Conservation (phyloP, 2,797 vertebrate genomes). For the Antrozous pallidus region DNA sequence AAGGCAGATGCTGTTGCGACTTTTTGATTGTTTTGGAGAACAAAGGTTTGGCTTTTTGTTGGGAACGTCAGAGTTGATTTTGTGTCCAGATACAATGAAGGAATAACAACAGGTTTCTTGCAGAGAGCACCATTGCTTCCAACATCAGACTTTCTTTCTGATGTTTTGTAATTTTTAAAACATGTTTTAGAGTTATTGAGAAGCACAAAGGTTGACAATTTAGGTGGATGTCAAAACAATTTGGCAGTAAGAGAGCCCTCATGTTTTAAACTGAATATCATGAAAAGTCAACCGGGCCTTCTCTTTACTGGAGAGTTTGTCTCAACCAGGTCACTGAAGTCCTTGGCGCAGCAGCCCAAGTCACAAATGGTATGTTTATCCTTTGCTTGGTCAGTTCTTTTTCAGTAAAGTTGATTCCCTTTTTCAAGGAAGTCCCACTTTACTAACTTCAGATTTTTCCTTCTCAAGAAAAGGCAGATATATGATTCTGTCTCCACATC, state of each 20-base stretch:
- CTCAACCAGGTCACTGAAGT: neutral
- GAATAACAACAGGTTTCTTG: neutral
- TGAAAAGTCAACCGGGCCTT: neutral
- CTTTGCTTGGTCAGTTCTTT: neutral
- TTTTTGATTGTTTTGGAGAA: conserved; percentile 29
- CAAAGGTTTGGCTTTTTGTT: neutral
- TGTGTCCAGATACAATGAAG: neutral
- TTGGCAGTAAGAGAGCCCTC: neutral
- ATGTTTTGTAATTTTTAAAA: neutral
- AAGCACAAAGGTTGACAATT: neutral
- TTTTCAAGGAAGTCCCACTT: neutral
- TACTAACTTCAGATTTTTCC: neutral
- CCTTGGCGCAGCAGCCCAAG: neutral
- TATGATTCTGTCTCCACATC: neutral
- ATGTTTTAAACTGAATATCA: neutral
- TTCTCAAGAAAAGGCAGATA: neutral
- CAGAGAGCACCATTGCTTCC: neutral
- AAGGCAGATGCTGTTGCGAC: neutral
- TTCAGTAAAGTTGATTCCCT: neutral
- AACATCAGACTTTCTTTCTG: neutral
- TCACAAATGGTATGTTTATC: neutral
- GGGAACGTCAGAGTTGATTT: neutral
- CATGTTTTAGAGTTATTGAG: neutral
- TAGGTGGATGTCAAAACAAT: neutral
- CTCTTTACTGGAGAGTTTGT: neutral